Conservation (phyloP, 2,113 vertebrate species). For the Dipodomys ordii region DNA sequence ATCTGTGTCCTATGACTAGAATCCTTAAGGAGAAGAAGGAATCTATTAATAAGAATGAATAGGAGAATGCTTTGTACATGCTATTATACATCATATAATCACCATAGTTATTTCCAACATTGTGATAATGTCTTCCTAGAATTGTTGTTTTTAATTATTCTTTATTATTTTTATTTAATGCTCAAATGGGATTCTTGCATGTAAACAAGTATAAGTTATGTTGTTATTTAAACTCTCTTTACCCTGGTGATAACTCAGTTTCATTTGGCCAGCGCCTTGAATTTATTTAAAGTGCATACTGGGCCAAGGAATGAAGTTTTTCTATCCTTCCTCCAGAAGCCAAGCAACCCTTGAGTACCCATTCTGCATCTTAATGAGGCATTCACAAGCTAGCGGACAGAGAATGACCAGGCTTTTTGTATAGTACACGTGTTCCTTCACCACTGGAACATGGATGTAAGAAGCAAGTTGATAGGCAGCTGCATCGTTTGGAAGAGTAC, state of each 20-base stretch:
- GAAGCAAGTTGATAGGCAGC: background rate
- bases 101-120: constrained; percentile 17
- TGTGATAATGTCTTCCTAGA: background rate
- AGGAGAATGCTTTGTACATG: background rate
- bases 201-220: constrained; percentile 49
- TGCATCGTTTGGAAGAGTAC: background rate
- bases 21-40: background rate
- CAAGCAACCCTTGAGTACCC: background rate
- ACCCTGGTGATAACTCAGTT: constrained; percentile 53
- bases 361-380: constrained; percentile 30
- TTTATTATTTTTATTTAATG: constrained; percentile 34
- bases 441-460: background rate
- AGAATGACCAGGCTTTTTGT: background rate
- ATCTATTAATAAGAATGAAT: background rate
- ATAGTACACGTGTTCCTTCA: background rate
- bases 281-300: background rate
- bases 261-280: constrained; percentile 21
- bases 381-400: constrained; percentile 8
- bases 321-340: constrained; percentile 49
- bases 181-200: background rate
- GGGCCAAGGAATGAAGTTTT: constrained; percentile 14
- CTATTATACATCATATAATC: background rate
- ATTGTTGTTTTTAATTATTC: constrained; percentile 28
- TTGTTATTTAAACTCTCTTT: constrained; percentile 47
- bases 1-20: constrained; percentile 29